Conservation (phyloP, 1,140 invertebrate species). For the Drosophila watanabei region DNA sequence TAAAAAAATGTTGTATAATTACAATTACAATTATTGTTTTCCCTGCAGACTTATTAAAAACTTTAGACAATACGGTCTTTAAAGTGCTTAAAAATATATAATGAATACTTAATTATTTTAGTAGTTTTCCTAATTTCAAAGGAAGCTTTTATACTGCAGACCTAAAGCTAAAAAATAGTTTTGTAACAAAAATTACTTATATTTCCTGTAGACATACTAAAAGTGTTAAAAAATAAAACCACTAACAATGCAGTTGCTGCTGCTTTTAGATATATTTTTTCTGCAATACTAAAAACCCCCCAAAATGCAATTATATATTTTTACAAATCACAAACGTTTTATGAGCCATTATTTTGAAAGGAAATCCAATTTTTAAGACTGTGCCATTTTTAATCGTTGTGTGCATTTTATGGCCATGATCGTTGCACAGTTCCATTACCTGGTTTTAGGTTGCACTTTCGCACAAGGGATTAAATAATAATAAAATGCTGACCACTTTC, state of each 20-base stretch:
- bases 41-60: no score
- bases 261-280: no score
- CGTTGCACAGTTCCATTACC: not conserved
- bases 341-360: constrained; percentile 1
- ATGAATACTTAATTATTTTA: not conserved
- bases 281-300: not conserved
- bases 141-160: not conserved
- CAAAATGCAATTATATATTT: constrained; percentile 2
- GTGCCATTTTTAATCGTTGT: not conserved
- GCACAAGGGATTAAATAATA: constrained; percentile 2
- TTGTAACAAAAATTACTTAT: not conserved
- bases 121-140: not conserved
- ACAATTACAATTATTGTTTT: no score
- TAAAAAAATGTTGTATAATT: no score
- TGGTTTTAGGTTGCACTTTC: constrained; percentile 20
- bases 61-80: not conserved
- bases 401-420: not conserved
- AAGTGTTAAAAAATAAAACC: not conserved
- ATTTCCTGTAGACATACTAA: not conserved
- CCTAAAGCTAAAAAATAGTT: not conserved
- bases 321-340: not conserved
- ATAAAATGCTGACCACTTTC: constrained; percentile 21
- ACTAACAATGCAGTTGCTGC: no score
- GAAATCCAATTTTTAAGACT: not conserved
- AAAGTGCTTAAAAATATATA: not conserved